phyloP scores from a whole-genome alignment of 2,888 invertebrate species.

The Agonopterix subpropinquella region DNA sequence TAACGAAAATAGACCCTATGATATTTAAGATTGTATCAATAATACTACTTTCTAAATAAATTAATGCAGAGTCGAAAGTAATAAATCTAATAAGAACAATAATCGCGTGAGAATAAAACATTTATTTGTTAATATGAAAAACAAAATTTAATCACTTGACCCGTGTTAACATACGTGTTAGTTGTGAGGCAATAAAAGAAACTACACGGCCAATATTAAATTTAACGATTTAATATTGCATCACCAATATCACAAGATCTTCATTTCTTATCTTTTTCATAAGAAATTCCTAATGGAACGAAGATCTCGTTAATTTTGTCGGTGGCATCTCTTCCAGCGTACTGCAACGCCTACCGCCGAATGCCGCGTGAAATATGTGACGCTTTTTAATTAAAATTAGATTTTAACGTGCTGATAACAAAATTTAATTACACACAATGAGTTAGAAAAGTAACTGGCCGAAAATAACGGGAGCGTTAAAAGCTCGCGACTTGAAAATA shows the following conservation, averaged over 20 bases:
- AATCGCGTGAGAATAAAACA: slow-evolving; percentile 67
- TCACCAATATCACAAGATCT: slow-evolving; percentile 45
- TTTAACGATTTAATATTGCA: slow-evolving; percentile 72
- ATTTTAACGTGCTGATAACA: slow-evolving; percentile 62
- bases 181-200: slow-evolving; percentile 69
- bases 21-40: too few species aligned
- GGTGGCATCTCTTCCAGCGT: slow-evolving; percentile 36
- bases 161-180: slow-evolving; percentile 59
- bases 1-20: too few species aligned
- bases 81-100: slow-evolving; percentile 54
- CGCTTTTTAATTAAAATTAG: slow-evolving; percentile 74
- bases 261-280: slow-evolving; percentile 22
- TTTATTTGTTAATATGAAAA: slow-evolving; percentile 49
- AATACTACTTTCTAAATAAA: slow-evolving; percentile 37
- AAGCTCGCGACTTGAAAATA: background rate
- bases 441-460: slow-evolving; percentile 43
- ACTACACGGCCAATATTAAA: slow-evolving; percentile 68
- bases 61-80: slow-evolving; percentile 34
- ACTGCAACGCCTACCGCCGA: slow-evolving; percentile 67
- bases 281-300: slow-evolving; percentile 24
- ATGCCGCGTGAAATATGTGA: slow-evolving; percentile 71
- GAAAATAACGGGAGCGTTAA: slow-evolving; percentile 31
- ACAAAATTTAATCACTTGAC: slow-evolving; percentile 58
- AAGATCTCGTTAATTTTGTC: slow-evolving; percentile 42
- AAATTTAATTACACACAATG: slow-evolving; percentile 59